These are phyloP conservation scores for Troilus luridus DNA, from an alignment of 2,888 invertebrate genomes.

Conservation along the genomic window DNA sequence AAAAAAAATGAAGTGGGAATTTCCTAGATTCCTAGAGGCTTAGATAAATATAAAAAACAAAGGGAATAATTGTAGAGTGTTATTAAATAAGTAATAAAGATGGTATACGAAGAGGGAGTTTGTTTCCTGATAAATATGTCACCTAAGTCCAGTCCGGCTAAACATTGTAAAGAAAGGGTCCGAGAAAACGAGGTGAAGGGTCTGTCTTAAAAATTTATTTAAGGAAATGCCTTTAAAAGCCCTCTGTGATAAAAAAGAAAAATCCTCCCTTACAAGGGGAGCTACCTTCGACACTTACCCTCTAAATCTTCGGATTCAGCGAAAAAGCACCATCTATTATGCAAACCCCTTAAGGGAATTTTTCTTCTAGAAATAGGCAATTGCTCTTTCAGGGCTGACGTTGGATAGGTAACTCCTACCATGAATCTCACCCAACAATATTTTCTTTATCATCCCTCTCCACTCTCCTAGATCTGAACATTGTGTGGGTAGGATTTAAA, in stretches of 20 bases:
- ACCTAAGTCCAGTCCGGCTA: background rate
- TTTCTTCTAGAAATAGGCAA: constrained; percentile 21
- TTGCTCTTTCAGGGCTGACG: background rate
- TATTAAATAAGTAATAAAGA: no score
- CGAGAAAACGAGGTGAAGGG: background rate
- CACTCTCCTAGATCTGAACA: background rate
- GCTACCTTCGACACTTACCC: constrained; percentile 24
- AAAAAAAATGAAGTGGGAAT: no score
- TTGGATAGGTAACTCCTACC: background rate
- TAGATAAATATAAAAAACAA: no score
- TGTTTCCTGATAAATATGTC: no score
- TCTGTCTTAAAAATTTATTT: background rate
- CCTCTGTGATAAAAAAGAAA: background rate
- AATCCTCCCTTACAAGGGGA: background rate
- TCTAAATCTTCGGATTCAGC: constrained; percentile 23
- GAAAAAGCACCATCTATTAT: constrained; percentile 24
- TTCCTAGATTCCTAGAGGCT: no score
- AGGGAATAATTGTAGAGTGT: no score
- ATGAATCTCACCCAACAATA: background rate
- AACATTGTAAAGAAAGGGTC: background rate
- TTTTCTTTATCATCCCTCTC: background rate
- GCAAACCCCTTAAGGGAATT: constrained; percentile 5
- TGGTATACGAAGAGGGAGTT: no score
- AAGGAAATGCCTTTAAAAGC: background rate
- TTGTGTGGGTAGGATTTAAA: background rate